These are phyloP conservation scores for Malurus melanocephalus DNA, from an alignment of 2,113 vertebrate species.

Conservation along the genomic window DNA sequence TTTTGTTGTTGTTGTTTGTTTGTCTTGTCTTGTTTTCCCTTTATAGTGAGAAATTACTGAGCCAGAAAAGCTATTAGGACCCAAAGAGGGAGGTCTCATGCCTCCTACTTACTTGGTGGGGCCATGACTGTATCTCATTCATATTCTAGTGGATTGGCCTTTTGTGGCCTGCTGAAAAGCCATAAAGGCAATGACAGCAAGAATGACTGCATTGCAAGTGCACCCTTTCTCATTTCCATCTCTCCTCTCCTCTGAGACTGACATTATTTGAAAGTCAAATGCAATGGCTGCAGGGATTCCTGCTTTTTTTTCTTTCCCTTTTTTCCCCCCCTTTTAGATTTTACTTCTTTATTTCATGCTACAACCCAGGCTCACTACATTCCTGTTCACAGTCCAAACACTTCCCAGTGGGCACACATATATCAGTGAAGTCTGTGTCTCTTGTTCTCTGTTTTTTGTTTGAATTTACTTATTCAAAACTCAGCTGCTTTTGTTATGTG, in stretches of 20 bases:
- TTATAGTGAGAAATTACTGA: constrained; percentile 49
- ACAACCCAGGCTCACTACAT: background rate
- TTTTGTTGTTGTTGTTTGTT: background rate
- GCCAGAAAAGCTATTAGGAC: constrained; percentile 55
- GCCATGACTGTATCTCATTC: constrained; percentile 51
- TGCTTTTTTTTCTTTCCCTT: accelerated
- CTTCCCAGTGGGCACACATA: background rate
- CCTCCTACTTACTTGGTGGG: constrained; percentile 29
- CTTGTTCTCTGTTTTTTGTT: background rate
- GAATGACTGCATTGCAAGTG: constrained; percentile 51
- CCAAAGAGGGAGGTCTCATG: constrained; percentile 28
- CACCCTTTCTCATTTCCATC: constrained; percentile 44
- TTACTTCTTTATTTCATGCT: background rate
- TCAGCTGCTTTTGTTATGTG: background rate
- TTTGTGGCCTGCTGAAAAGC: constrained; percentile 57
- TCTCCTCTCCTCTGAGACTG: constrained; percentile 15
- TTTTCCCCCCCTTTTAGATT: background rate
- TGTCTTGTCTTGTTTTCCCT: constrained; percentile 4
- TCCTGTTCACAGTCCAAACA: background rate
- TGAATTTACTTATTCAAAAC: background rate
- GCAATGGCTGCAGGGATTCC: background rate
- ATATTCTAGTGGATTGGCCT: constrained; percentile 52
- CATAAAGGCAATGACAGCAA: constrained; percentile 44
- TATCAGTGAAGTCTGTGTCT: background rate
- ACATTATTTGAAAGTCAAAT: constrained; percentile 58